Base-by-base conservation (phyloP, 1,140 invertebrate species). In the Drosophila parvula region DNA sequence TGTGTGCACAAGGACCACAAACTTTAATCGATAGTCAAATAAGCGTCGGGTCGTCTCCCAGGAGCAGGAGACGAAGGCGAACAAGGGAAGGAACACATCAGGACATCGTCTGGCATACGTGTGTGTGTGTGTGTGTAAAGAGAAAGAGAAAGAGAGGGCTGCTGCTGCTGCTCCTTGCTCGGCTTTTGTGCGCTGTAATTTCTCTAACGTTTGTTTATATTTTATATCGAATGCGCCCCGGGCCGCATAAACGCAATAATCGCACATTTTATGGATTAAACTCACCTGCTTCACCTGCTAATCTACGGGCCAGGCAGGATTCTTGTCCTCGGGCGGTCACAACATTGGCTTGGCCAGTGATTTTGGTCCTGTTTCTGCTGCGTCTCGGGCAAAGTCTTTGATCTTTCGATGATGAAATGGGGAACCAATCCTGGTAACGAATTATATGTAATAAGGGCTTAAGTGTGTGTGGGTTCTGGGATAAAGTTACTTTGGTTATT, bases 191-290 rank as follows among this genome's bases (percentile, higher is more conserved):
- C 73, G 65, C 53, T 80, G 78, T 89, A 84, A 89, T 89, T 89
- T 89, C 84, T 89, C 84, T 89, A 89, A 89, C 84, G 74, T 90
- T 83, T 89, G 84, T 89, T 89, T 89, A 89, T 89, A 89, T 89
- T 89, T 89, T 89, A 89, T 89, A 89, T 89, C 57, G 84, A 90
- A 89, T 78, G 70, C 65, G 74, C 84, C 78, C 60, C 62, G 62
- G 81, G 84, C 80, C 74, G 84, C 85, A 89, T 89, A 89, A 86
- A 89, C 84, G 84, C 80, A 90, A 84, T 89, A 89, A 89, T 89
- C 84, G 84, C 84, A 89, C 84, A 89, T 89, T 89, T 89, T 89
- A 89, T 89, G 84, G 84, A 89, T 89, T 89, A 89, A 89, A 89
- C 85, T 89, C 84, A 89, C 84, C 80, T 89, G 81, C 64, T 71